Base-by-base conservation (phyloP, 2,797 vertebrate genomes). In the Craterocephalus amniculus region DNA sequence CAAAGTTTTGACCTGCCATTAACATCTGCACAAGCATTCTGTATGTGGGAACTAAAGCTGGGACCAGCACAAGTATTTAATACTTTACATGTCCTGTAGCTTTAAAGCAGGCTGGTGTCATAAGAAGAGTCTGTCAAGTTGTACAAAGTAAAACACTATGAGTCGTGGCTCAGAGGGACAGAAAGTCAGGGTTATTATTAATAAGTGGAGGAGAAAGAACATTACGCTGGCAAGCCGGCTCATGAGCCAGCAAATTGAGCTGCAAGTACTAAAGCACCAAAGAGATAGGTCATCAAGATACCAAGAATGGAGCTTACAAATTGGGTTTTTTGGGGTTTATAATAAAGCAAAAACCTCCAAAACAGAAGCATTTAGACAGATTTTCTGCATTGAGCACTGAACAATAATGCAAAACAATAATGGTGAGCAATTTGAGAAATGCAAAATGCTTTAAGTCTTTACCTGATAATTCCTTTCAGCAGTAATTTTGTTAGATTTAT, bases 181-280 rank as follows among this genome's bases (percentile, higher is more conserved):
- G 63, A 83, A 67, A 87, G 56, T 57, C 74, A 78, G 81, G 70
- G 81, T 89, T 89, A 86, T 90, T 85, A 91, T 88, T 90, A 89
- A 88, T 88, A 91, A 85, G 83, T 76, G 83, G 68, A 80, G 68
- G 77, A 89, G 81, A 87, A 89, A 87, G 80, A 88, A 89, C 85
- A 87, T 92, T 85, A 90, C 85, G 83, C 80, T 68, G 61, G 83
- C 76, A 87, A 76, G 72, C 81, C 63, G 88, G 83, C 89, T 92
- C 89, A 88, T 89, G 83, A 91, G 88, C 84, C 84, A 89, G 85
- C 86, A 90, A 91, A 92, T 89, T 90, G 90, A 88, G 90, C 87
- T 84, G 81, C 68, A 86, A 86, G 83, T 80, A 82, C 70, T 74
- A 82, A 89, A 85, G 82, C 81, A 84, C 74, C 85, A 83, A 72